Evolutionary conservation across 2,888 invertebrate genomes (phyloP), one percentile per base, ranked within the genome.

Genomic region (Choristoneura rosaceana): DNA sequence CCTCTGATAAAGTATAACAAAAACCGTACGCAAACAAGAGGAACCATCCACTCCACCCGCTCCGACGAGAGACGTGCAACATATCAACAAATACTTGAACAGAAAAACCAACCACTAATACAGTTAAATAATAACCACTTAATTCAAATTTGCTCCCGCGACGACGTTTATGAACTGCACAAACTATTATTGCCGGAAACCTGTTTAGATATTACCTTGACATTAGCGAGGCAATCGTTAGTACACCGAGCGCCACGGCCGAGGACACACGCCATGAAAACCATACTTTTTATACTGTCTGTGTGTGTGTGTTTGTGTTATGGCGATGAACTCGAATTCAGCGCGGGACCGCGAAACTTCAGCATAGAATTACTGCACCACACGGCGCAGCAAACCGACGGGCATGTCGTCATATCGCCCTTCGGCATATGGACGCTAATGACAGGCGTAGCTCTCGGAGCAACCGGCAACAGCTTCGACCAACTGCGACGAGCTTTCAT

Each of bases 341-440:
- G 86, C 81, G 90, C 87, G 25, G 80, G 92, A 74, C 88, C 92
- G 12, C 84, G 92, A 64, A 93, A 93, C 74, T 93, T 93, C 74
- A 93, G 93, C 74, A 84, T 93, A 10, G 93, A 92, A 76, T 75
- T 94, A 0, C 76, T 94, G n/a, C 86, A 93, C 75, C 83, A 87
- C 55, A 92, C 93, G 3, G 91, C 90, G 25, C 75, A 81, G 15
- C 87, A 91, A 75, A 89, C 89, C 0, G 82, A 85, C 2, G 90
- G 91, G 0, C 93, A 94, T 78, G 89, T 93, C 0, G 93, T 93
- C 70, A 89, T 94, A 70, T 93, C 94, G 0, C 94, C 94, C 0
- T 92, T 93, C 69, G 94, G 94, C 76, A 90, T 94, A 78, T 94
- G 94, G 94, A 91, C 89, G 10, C 78, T 94, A n/a, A 87, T 94